Evolutionary conservation across 64 coral and sea anemone genomes (phyloP), one percentile per base, ranked within the genome.

Genomic region (Hydrozoanthus tunicans): DNA sequence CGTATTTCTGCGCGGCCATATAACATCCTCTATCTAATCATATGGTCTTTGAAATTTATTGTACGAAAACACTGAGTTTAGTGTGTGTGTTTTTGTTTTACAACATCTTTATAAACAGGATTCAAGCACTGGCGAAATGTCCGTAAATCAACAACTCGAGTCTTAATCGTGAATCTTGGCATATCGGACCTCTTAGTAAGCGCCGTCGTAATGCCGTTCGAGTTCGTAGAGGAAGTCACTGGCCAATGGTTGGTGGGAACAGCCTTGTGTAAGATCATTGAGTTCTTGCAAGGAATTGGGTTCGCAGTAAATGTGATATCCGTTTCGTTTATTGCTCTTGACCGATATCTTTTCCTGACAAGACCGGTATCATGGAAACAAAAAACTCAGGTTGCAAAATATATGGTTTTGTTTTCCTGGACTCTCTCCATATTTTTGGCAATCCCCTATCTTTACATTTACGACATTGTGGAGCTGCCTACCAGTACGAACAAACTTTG

Each of bases 131-230:
- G 68, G 68, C 68, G 68, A 5, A 11, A 77, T 53, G 11, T 54
- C 12, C 6, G 77, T 3, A 56, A 79, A 79, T 13, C 14, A 58
- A 79, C 53, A 12, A 79, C 77, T 5, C 14, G 77, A 79, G 17
- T 79, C 23, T 53, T 92, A 57, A 92, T 92, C 61, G 58, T 92
- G 6, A 92, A 92, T 69, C 64, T 92, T 25, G 51, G 70, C n/a
- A 3, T 77, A 13, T 92, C 91, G 58, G 91, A 92, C 72, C 72
- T 86, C 25, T 23, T 92, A 4, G 70, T 86, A 7, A 65, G 81
- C 26, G 7, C 66, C 4, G 13, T 92, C 5, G 20, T 77, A 5
- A 85, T 81, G 27, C 91, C 91, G 5, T 78, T 92, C 5, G 91
- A 86, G 20, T 51, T 92, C 2, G 57, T 15, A 23, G 51, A 64